Base-by-base conservation (phyloP, 2,797 vertebrate genomes). In the Morus bassanus region DNA sequence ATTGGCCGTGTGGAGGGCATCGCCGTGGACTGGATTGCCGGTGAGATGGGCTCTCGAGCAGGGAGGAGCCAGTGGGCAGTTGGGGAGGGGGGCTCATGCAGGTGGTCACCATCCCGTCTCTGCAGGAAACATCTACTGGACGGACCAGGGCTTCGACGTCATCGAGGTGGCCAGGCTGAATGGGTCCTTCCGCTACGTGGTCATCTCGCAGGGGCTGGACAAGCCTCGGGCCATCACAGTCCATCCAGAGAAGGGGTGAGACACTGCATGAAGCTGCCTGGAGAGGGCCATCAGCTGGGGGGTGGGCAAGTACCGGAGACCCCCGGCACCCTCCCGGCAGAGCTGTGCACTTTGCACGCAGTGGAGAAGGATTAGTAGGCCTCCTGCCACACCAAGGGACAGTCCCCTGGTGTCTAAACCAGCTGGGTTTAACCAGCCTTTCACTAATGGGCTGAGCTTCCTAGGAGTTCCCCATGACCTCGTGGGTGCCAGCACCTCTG, bases 101-200 rank as follows among this genome's bases (percentile, higher is more conserved):
- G 28, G 21, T 7, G 7, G 5, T 33, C n/a, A 14, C 9, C 0
- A 0, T 76, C 59, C 64, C 45, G 37, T 69, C 25, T 30, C 89
- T 59, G 53, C 93, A 99, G 99, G 99, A 89, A 99, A 99, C 96
- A 99, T 99, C 97, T 99, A 99, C 97, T 99, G 99, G 99, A 99
- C 99, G 0, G 99, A 99, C 95, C 99, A 99, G 97, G 99, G 99
- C 79, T 99, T 99, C 10, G 99, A 99, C 1, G 99, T 99, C 79
- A 99, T 99, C 5, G 99, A 99, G 96, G 99, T 99, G 33, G 99
- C 99, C 86, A 98, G 99, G 92, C 98, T 99, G 77, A 99, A 99
- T 1, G 99, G 99, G 39, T 99, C 99, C 45, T 99, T 99, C 98
- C 99, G 99, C 89, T 99, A 99, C 0, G 99, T 99, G 75, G 99